Evolutionary conservation across 2,113 vertebrate genomes (phyloP).

Genomic region (Otocyon megalotis): DNA sequence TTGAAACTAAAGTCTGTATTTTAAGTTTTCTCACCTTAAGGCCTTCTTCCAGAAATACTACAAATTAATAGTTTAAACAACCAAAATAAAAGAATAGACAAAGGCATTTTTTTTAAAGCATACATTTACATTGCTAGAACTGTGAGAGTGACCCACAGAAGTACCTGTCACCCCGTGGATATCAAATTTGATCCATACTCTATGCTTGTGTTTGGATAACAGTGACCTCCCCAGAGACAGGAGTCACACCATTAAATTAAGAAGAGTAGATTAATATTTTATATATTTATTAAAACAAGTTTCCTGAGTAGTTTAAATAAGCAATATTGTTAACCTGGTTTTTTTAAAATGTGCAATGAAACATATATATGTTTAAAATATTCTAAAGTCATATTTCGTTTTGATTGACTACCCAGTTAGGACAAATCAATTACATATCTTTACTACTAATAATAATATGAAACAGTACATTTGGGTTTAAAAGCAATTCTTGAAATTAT

Average conservation of each 20-base stretch:
- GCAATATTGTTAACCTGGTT: not conserved
- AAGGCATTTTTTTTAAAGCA: not conserved
- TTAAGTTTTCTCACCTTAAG: conserved; percentile 15
- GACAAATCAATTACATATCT: not conserved
- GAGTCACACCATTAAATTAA: not conserved
- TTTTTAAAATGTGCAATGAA: not conserved
- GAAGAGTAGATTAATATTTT: not conserved
- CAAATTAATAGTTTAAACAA: not conserved
- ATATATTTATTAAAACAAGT: conserved; percentile 36
- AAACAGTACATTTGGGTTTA: conserved; percentile 9
- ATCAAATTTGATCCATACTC: not conserved
- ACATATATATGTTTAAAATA: not conserved
- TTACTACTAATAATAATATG: not conserved
- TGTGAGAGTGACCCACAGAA: not conserved
- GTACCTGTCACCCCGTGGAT: not conserved
- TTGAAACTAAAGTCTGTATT: not conserved
- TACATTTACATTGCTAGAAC: not conserved
- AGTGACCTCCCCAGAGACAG: not conserved
- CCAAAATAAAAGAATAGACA: not conserved
- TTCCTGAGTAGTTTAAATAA: conserved; percentile 46
- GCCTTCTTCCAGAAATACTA: not conserved
- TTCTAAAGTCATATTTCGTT: conserved; percentile 20
- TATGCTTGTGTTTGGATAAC: not conserved
- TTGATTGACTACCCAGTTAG: not conserved
- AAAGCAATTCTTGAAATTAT: not conserved